Evolutionary conservation across 2,113 vertebrate species (phyloP), one percentile per base, ranked within the genome.

Genomic region (Cervus canadensis): DNA sequence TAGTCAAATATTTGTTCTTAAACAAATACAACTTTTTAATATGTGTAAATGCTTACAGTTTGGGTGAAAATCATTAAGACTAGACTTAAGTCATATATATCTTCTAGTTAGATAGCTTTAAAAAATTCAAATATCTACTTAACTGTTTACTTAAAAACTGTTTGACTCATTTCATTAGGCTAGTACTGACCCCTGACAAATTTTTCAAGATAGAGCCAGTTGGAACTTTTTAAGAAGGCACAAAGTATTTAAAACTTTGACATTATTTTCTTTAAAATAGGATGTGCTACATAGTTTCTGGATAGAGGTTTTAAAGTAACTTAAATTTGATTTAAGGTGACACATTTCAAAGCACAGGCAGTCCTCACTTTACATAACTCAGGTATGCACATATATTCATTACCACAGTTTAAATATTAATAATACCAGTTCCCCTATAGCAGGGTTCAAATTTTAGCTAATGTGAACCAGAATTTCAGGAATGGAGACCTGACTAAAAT

Each of bases 191-290:
- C 81, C 7, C 8, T 40, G 17, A 76, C 6, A 30, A 76, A 15
- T n/a, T 54, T 93, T 60, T 90, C 28, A 89, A 97, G 17, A 81
- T 57, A 40, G 25, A 74, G 14, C 7, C 43, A 89, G 26, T 50
- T 57, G 64, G 36, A 87, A 67, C 5, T 89, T 94, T 95, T 87
- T 57, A 56, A 81, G 78, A 96, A 81, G 26, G 62, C 30, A 43
- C 33, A 30, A 56, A 83, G 3, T 94, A 59, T 89, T 60, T 54
- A 78, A 57, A 96, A 64, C 4, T 62, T 59, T 25, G 12, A 93
- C 8, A 86, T 36, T 94, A 57, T 86, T 97, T 96, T 59, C 67
- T 96, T 92, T 95, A 81, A 82, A 90, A 36, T 10, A 87, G 5
- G 28, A 21, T 52, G 28, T 48, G 60, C 23, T 92, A 92, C 56